Evolutionary conservation across 2,113 vertebrate genomes (phyloP), one percentile per base, ranked within the genome.

Genomic region (Heterotilapia buettikoferi): DNA sequence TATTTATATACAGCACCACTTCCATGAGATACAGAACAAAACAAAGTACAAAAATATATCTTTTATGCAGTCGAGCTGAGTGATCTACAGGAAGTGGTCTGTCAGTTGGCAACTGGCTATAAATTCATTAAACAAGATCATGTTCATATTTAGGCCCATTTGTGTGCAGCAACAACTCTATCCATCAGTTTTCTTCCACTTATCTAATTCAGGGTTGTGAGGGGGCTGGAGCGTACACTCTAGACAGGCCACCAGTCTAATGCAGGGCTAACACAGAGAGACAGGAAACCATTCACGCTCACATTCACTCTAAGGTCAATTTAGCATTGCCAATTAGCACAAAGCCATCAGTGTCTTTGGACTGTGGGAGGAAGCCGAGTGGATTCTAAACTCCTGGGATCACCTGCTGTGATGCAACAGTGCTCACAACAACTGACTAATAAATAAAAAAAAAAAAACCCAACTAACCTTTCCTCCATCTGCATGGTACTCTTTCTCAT

Each of bases 401-500:
- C 54, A 26, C 21, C 26, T 6, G 40, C 40, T 76, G 40, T 50
- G 24, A 50, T 29, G 43, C 43, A 4, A 76, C 71, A 47, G 21
- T 29, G 24, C 14, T 9, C 45, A 76, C 40, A 29, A 31, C 26
- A 50, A 52, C 73, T n/a, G 26, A 78, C 18, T 78, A 78, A 50
- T 50, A 6, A 52, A 76, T 18, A 2, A 10, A 4, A 33, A 50
- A 26, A 21, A 9, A 61, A 11, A 6, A 0, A 0, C 14, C 57
- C 6, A 56, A 81, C 95, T 5, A 52, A 97, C 99, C 95, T 99
- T 99, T 91, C 99, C 99, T 3, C 99, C 99, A 85, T 99, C 99
- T 0, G 98, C 99, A 0, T 98, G 98, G 66, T 99, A 99, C 80
- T 98, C 98, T 83, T 99, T 99, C 94, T 99, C 99, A 0, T 99